A percentile compares a stretch with the other conserved stretches of the same genome.
Conservation (phyloP, 2,113 vertebrate genomes). For the Chitala chitala region DNA sequence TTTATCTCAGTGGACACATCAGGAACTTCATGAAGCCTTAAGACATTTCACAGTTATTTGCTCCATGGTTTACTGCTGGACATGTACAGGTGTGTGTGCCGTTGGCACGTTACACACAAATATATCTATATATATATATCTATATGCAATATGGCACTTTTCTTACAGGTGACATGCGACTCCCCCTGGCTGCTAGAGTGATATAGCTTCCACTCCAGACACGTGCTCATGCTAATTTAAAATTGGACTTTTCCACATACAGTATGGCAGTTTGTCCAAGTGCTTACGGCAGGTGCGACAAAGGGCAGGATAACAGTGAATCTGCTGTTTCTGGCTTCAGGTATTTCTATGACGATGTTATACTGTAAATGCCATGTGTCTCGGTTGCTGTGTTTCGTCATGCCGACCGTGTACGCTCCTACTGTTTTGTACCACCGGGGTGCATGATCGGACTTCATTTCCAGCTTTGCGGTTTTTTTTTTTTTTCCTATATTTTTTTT, state of each 20-base stretch:
- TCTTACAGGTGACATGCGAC: slow-evolving; percentile 47
- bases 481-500: neutral
- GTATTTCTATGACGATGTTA: slow-evolving; percentile 29
- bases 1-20: slow-evolving; percentile 64
- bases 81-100: slow-evolving; percentile 46
- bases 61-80: slow-evolving; percentile 62
- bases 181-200: slow-evolving; percentile 51
- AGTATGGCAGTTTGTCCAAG: slow-evolving; percentile 53
- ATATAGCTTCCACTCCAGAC: slow-evolving; percentile 54
- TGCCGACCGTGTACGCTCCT: neutral
- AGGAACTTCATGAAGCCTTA: slow-evolving; percentile 71
- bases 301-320: slow-evolving; percentile 34
- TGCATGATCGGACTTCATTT: neutral
- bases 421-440: slow-evolving; percentile 3
- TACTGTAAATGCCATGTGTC: slow-evolving; percentile 30
- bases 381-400: slow-evolving; percentile 16
- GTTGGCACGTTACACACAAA: slow-evolving; percentile 44
- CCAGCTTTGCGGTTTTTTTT: neutral
- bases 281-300: slow-evolving; percentile 52
- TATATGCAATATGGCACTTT: slow-evolving; percentile 62
- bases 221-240: slow-evolving; percentile 48
- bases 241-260: slow-evolving; percentile 52
- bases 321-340: slow-evolving; percentile 28
- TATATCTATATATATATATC: neutral
- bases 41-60: slow-evolving; percentile 61